phyloP scores from a whole-genome alignment of 2,797 vertebrate genomes.

The Cyprinodon diabolis region DNA sequence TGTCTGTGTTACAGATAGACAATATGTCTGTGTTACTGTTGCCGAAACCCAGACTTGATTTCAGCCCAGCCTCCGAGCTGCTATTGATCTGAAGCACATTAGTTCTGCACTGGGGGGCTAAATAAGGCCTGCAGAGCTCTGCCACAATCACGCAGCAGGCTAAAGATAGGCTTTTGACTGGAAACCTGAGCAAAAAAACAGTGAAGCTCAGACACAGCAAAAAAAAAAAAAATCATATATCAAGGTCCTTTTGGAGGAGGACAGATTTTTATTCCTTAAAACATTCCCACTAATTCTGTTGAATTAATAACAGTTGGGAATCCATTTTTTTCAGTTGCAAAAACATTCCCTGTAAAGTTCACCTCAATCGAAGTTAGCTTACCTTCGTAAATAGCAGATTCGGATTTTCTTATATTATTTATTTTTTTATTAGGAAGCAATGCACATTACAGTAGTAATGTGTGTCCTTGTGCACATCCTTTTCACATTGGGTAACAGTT shows the following conservation, averaged over 20 bases:
- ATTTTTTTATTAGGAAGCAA: no score
- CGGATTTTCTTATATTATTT: neutral
- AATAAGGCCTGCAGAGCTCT: constrained; percentile 64
- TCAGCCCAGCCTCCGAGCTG: constrained; percentile 61
- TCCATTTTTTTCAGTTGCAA: neutral
- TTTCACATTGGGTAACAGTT: no score
- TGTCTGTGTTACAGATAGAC: constrained; percentile 18
- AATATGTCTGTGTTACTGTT: constrained; percentile 42
- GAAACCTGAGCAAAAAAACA: constrained; percentile 55
- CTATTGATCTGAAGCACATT: constrained; percentile 80
- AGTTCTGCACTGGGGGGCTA: constrained; percentile 73
- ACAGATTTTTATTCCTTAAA: neutral
- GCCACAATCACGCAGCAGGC: constrained; percentile 68
- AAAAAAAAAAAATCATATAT: constrained; percentile 1
- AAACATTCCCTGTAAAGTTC: neutral
- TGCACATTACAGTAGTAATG: no score
- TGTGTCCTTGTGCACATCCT: no score
- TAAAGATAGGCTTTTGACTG: constrained; percentile 69
- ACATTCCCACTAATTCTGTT: neutral
- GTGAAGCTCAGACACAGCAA: constrained; percentile 4
- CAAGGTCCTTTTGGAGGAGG: neutral
- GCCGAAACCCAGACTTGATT: constrained; percentile 53
- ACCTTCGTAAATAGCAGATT: neutral
- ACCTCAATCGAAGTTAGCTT: neutral
- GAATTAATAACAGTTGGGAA: neutral